These are phyloP conservation scores for Watsonalla cultraria DNA, from an alignment of 2,888 invertebrate species.

Conservation along the genomic window DNA sequence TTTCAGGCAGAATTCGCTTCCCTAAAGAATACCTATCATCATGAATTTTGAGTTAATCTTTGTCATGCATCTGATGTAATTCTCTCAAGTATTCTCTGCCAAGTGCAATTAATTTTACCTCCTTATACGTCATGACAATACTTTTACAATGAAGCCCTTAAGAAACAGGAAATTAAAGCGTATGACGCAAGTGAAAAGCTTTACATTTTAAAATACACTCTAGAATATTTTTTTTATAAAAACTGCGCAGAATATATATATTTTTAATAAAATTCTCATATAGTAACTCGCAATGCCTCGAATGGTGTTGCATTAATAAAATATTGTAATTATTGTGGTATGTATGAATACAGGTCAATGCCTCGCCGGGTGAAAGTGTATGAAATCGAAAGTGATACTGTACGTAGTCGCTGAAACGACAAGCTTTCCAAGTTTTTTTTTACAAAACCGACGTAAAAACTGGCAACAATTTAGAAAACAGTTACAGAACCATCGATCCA, in stretches of 20 bases:
- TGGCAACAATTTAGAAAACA: background rate
- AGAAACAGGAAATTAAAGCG: too few relatives aligned
- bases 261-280: background rate
- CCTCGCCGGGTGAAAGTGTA: conserved; percentile 56
- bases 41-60: too few relatives aligned
- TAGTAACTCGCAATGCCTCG: background rate
- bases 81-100: too few relatives aligned
- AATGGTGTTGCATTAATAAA: conserved; percentile 3
- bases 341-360: conserved; percentile 32
- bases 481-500: background rate
- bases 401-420: conserved; percentile 27
- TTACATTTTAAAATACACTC: too few relatives aligned
- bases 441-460: conserved; percentile 4
- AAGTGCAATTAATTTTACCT: too few relatives aligned
- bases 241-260: background rate
- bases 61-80: too few relatives aligned
- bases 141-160: too few relatives aligned
- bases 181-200: too few relatives aligned
- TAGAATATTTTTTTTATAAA: too few relatives aligned
- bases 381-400: conserved; percentile 52
- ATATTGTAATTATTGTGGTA: background rate
- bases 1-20: too few relatives aligned
- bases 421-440: conserved; percentile 18
- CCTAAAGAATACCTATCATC: too few relatives aligned
- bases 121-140: too few relatives aligned